Percentiles rank a stretch among this genome's conserved stretches.
Conservation (phyloP, 2,888 invertebrate species). For the Ophraella communa region DNA sequence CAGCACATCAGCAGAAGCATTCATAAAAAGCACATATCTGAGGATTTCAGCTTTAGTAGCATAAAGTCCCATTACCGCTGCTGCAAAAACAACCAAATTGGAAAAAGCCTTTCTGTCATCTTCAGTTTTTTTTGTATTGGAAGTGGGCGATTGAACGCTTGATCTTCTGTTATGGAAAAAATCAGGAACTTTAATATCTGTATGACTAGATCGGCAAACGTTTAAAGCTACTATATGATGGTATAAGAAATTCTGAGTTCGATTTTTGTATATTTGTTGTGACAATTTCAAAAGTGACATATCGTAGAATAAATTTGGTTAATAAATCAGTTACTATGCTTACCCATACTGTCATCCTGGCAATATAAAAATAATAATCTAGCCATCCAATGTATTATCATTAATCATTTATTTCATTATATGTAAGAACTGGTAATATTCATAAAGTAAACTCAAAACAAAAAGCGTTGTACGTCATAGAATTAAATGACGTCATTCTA, state of each 20-base stretch:
- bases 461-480: too few relatives aligned
- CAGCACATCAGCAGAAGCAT: slow-evolving; percentile 75
- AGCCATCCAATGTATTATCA: too few relatives aligned
- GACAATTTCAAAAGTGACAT: slow-evolving; percentile 1
- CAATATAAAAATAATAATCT: too few relatives aligned
- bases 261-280: not conserved
- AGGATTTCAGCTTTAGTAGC: slow-evolving; percentile 65
- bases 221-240: not conserved
- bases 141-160: slow-evolving; percentile 65
- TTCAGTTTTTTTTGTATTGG: slow-evolving; percentile 63
- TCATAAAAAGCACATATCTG: slow-evolving; percentile 67
- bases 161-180: slow-evolving; percentile 81
- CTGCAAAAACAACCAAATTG: slow-evolving; percentile 78
- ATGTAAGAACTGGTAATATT: too few relatives aligned
- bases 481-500: too few relatives aligned
- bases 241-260: not conserved
- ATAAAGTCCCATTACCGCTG: slow-evolving; percentile 67
- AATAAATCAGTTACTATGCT: not conserved
- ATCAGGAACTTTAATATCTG: slow-evolving; percentile 87
- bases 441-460: too few relatives aligned
- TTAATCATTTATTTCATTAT: too few relatives aligned
- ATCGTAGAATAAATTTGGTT: not conserved
- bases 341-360: too few relatives aligned
- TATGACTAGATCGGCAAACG: slow-evolving; percentile 68
- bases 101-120: slow-evolving; percentile 76